Evolutionary conservation across 2,888 invertebrate species (phyloP).

Genomic region (Rutpela maculata): DNA sequence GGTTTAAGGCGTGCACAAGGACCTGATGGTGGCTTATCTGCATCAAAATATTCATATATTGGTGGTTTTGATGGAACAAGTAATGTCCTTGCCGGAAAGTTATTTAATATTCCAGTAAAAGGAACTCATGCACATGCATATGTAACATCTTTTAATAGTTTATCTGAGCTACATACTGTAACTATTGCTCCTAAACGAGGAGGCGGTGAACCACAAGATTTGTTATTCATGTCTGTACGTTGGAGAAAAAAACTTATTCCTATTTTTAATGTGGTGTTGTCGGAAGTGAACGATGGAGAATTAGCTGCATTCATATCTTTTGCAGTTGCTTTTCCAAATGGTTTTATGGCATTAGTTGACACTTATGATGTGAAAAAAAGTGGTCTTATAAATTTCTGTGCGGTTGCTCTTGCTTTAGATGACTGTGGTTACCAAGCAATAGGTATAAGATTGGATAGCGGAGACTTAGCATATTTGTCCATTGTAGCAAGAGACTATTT

Average conservation of each 20-base stretch:
- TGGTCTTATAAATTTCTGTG: conserved; percentile 96
- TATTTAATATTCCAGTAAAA: conserved; percentile 96
- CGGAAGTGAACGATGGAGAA: conserved; percentile 95
- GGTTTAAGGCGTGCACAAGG: conserved; percentile 98
- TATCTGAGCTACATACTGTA: conserved; percentile 77
- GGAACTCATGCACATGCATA: conserved; percentile 99
- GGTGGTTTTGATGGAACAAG: conserved; percentile 99
- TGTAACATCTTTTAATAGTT: conserved; percentile 90
- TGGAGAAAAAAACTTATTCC: conserved; percentile 83
- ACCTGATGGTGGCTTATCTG: conserved; percentile 97
- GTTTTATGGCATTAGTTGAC: conserved; percentile 96
- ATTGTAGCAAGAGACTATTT: conserved; percentile 90
- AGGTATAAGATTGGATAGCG: conserved; percentile 96
- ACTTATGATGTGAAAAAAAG: conserved; percentile 99
- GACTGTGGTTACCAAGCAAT: conserved; percentile 92
- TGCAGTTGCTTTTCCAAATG: conserved; percentile 95
- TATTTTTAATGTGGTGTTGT: conserved; percentile 84
- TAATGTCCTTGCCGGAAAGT: conserved; percentile 97
- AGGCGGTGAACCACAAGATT: conserved; percentile 74
- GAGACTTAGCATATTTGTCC: conserved; percentile 96
- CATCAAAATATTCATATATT: conserved; percentile 97
- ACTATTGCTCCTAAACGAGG: conserved; percentile 65
- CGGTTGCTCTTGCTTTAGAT: conserved; percentile 92
- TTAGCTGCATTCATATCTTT: conserved; percentile 94
- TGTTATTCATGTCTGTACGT: conserved; percentile 79